phyloP scores from a whole-genome alignment of 2,888 invertebrate species.

The Iselma pallidipennis region DNA sequence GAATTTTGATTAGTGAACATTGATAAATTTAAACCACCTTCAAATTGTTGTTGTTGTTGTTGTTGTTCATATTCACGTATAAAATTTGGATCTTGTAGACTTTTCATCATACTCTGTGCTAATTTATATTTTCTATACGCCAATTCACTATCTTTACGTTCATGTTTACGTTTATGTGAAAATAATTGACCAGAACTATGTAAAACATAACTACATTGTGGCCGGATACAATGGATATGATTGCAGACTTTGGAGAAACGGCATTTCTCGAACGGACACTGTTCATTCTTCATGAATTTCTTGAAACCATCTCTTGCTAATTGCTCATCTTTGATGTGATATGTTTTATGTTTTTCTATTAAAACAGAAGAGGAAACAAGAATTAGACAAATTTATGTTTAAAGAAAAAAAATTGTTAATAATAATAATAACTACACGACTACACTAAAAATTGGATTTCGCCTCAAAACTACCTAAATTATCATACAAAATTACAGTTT shows the following conservation, averaged over 20 bases:
- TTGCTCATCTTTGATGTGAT: conserved; percentile 97
- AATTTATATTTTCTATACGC: conserved; percentile 79
- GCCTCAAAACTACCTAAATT: no score
- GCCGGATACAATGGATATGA: conserved; percentile 97
- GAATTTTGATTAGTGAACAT: conserved; percentile 45
- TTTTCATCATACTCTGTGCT: conserved; percentile 62
- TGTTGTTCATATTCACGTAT: background rate
- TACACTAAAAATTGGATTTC: no score
- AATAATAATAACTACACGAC: background rate
- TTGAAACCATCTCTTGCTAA: conserved; percentile 95
- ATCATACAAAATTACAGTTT: background rate
- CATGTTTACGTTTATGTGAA: conserved; percentile 97
- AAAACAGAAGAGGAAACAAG: conserved; percentile 36
- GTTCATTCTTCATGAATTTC: conserved; percentile 97
- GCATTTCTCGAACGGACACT: conserved; percentile 89
- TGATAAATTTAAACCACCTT: conserved; percentile 50
- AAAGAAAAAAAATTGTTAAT: background rate
- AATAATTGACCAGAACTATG: conserved; percentile 96
- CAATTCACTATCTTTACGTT: conserved; percentile 89
- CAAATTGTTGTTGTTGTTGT: conserved; percentile 53
- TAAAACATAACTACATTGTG: conserved; percentile 92
- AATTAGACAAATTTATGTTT: background rate
- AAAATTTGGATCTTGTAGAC: conserved; percentile 56
- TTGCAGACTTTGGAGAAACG: conserved; percentile 94
- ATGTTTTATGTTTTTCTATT: conserved; percentile 96